These are phyloP conservation scores for Protobothrops mucrosquamatus DNA, from an alignment of 2,113 vertebrate genomes.

Conservation along the genomic window DNA sequence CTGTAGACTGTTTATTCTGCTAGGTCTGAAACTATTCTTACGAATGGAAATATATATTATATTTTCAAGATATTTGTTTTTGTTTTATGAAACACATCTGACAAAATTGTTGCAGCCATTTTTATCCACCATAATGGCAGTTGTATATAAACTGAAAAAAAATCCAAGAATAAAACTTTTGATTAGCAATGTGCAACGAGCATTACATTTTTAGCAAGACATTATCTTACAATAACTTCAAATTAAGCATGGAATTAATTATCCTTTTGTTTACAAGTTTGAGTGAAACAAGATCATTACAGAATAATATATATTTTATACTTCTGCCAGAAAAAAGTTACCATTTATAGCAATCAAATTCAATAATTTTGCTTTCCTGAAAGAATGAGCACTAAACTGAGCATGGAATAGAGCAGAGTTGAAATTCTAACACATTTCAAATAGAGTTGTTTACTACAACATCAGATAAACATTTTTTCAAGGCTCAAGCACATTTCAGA, in stretches of 20 bases:
- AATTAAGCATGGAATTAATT: conserved; percentile 33
- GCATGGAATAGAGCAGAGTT: not conserved
- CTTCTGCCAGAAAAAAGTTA: conserved; percentile 15
- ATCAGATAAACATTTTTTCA: not conserved
- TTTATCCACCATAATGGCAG: conserved; percentile 21
- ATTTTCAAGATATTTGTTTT: not conserved
- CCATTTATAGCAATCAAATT: conserved; percentile 21
- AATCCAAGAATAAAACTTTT: conserved; percentile 7
- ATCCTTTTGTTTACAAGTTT: conserved; percentile 18
- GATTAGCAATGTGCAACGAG: conserved; percentile 22
- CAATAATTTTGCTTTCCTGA: not conserved
- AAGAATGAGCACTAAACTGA: not conserved
- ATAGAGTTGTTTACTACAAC: not conserved
- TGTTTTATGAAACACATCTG: not conserved
- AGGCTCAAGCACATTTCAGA: not conserved
- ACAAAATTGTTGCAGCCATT: conserved; percentile 1
- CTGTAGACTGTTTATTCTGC: not conserved
- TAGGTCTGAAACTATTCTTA: not conserved
- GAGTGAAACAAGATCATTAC: conserved; percentile 24
- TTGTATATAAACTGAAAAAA: conserved; percentile 21
- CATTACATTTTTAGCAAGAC: conserved; percentile 20
- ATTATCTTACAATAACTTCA: conserved; percentile 34
- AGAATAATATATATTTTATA: conserved; percentile 25
- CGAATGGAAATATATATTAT: not conserved
- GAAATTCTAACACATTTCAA: not conserved